Conservation (phyloP, 2,113 vertebrate genomes). For the Oreochromis tanganicae region DNA sequence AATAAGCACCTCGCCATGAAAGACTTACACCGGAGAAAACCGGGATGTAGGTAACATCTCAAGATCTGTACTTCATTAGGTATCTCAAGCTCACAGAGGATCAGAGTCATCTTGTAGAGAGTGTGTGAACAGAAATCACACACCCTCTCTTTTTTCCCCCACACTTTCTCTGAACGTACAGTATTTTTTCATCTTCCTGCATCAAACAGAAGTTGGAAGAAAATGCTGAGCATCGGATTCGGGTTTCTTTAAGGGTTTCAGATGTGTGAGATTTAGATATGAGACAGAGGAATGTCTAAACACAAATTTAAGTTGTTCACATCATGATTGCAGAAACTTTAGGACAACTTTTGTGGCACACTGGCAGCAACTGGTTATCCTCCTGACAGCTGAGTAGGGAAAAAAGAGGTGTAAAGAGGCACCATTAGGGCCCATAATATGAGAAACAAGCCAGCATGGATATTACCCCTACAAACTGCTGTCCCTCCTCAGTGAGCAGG, state of each 20-base stretch:
- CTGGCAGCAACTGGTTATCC: not conserved
- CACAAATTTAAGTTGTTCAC: not conserved
- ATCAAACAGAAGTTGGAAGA: not conserved
- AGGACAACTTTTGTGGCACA: not conserved
- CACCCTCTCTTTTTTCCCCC: not conserved
- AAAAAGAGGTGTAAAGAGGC: not conserved
- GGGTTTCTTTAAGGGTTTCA: not conserved
- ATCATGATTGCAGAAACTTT: constrained; percentile 37
- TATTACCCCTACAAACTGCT: not conserved
- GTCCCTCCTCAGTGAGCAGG: not conserved
- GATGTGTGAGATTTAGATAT: not conserved
- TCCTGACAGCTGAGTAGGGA: not conserved
- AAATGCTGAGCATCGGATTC: not conserved
- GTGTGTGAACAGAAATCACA: not conserved
- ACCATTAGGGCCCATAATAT: not conserved
- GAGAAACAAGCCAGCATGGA: not conserved
- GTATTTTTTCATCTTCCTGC: not conserved
- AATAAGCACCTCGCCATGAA: constrained; percentile 13
- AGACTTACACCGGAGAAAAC: not conserved
- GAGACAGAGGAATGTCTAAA: not conserved
- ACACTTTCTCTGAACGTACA: not conserved
- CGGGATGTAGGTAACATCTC: not conserved
- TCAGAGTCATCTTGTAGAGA: not conserved
- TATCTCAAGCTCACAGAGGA: not conserved
- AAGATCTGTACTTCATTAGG: not conserved